Percentiles rank a stretch among this genome's conserved stretches.
phyloP scores from a whole-genome alignment of 2,888 invertebrate genomes.

The Lutraria lutraria region DNA sequence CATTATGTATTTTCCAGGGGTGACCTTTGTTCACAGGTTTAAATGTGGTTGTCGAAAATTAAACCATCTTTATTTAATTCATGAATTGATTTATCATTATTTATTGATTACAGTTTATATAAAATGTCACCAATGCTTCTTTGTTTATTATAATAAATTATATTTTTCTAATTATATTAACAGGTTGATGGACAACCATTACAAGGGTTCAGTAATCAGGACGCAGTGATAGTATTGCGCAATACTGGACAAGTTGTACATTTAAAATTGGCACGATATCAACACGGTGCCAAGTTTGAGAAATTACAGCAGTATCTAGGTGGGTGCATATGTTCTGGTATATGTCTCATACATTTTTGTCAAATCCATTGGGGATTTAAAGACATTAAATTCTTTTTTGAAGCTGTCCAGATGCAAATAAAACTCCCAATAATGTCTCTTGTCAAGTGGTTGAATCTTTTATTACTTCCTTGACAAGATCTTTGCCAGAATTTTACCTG shows the following conservation, averaged over 20 bases:
- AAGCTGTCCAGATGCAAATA: neutral
- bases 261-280: slow-evolving; percentile 95
- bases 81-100: too few species aligned
- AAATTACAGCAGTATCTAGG: slow-evolving; percentile 84
- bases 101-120: too few species aligned
- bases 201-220: slow-evolving; percentile 98
- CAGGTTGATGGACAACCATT: slow-evolving; percentile 95
- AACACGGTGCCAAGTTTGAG: slow-evolving; percentile 91
- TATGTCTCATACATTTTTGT: neutral
- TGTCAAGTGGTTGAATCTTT: neutral
- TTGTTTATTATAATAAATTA: too few species aligned
- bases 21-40: too few species aligned
- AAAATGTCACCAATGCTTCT: too few species aligned
- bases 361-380: neutral
- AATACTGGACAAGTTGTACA: slow-evolving; percentile 97
- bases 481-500: too few species aligned
- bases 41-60: too few species aligned
- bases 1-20: too few species aligned
- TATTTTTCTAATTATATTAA: slow-evolving; percentile 39
- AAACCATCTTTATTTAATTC: too few species aligned
- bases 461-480: neutral
- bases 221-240: slow-evolving; percentile 98
- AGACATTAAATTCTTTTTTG: neutral
- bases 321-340: slow-evolving; percentile 60
- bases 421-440: neutral